Base-by-base conservation (phyloP, 2,888 invertebrate species). In the Stenodera caucasica region DNA sequence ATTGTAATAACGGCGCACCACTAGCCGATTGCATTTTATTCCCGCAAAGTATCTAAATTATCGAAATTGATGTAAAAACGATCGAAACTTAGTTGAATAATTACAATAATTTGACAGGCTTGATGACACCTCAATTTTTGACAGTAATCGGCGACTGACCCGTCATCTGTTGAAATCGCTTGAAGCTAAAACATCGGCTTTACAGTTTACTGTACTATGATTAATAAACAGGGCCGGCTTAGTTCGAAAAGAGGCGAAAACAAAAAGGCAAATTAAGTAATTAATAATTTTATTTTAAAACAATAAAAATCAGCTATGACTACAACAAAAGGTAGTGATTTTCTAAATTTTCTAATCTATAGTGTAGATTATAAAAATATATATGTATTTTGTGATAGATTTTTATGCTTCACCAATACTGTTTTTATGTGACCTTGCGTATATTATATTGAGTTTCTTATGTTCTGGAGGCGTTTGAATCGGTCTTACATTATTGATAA, bases 401-500 rank as follows among this genome's bases (percentile, higher is more conserved):
- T n/a, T n/a, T 32, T 51, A 51, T 30, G 12, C 3, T 11, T 51
- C 30, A 15, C 4, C 8, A 14, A 21, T 55, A 32, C 75, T 75
- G 51, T 74, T 74, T 60, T 70, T 75, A 68, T 80, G 80, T 14
- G 79, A 77, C 60, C 80, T 68, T 5, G 78, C 80, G 61, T 72
- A 81, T 26, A 78, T 74, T 30, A 81, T 71, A 57, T 79, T 77
- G 40, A 78, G 61, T 66, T 79, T 79, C 58, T 75, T 77, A 57
- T 75, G 64, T 15, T 64, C 66, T 18, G 75, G 72, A 2, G 77
- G 75, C 12, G 71, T 74, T 67, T 81, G 80, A 15, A 81, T 63
- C 26, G 80, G 80, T 52, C 80, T 64, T 8, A 79, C 78, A 64
- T 80, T 80, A 58, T 79, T 78, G n/a, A 72, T 62, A 50, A 80